These are phyloP conservation scores for Drosophila borborema DNA, from an alignment of 2,888 invertebrate species.

Conservation along the genomic window DNA sequence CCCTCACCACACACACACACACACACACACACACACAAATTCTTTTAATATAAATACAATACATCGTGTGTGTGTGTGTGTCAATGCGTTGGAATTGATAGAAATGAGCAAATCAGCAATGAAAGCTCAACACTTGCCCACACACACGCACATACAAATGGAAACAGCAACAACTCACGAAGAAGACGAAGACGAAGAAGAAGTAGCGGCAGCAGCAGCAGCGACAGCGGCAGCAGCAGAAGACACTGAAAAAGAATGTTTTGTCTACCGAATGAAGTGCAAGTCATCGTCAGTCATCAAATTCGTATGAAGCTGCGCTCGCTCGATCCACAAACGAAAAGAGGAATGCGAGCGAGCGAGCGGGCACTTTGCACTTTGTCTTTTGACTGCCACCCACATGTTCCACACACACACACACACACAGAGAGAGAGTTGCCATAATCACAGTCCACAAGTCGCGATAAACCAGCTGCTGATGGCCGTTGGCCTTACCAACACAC, in stretches of 20 bases:
- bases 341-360: not conserved
- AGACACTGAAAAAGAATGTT: constrained; percentile 13
- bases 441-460: constrained; percentile 8
- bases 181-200: not conserved
- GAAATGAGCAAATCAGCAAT: constrained; percentile 46
- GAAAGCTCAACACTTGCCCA: constrained; percentile 28
- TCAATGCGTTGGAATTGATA: constrained; percentile 46
- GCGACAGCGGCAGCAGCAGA: not conserved
- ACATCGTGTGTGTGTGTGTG: constrained; percentile 11
- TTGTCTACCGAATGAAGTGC: constrained; percentile 30
- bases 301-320: constrained; percentile 14
- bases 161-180: constrained; percentile 5
- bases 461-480: not conserved
- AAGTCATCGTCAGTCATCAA: constrained; percentile 68
- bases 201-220: not conserved
- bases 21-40: constrained; percentile 8
- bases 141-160: constrained; percentile 36
- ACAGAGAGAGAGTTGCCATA: not conserved
- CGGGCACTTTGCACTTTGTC: constrained; percentile 22
- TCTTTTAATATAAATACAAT: constrained; percentile 41
- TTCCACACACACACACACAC: not conserved
- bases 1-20: not conserved
- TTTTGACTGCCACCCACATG: constrained; percentile 7
- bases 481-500: not conserved
- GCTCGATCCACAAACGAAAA: not conserved